Conservation (phyloP, 2,797 vertebrate genomes). For the Gorsachius magnificus region DNA sequence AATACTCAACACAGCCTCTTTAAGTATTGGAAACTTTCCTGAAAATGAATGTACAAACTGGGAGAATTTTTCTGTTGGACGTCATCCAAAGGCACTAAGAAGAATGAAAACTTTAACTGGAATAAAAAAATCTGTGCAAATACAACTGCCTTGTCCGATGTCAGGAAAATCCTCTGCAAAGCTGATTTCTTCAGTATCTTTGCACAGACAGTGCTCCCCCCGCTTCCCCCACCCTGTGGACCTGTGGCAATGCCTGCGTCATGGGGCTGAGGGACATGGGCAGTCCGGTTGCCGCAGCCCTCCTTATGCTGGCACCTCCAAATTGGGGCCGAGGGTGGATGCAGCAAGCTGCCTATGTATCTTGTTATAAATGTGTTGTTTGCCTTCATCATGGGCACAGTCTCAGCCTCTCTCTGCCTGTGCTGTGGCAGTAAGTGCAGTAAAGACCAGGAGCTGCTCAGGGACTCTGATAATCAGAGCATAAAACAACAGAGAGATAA, state of each 20-base stretch:
- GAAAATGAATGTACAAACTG: background rate
- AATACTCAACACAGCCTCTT: background rate
- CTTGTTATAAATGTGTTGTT: background rate
- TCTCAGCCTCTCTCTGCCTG: background rate
- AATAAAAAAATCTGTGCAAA: background rate
- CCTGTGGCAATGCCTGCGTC: rapidly evolving
- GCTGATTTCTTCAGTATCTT: background rate
- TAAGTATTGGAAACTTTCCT: background rate
- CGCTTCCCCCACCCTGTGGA: rapidly evolving
- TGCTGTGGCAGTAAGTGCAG: background rate
- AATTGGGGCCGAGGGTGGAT: rapidly evolving
- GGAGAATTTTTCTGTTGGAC: background rate
- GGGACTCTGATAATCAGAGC: background rate
- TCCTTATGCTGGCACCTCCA: background rate
- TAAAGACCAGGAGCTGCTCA: background rate
- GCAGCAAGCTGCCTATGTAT: background rate
- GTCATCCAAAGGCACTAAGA: background rate
- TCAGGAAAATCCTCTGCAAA: background rate
- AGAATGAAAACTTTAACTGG: background rate
- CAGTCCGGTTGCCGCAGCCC: rapidly evolving
- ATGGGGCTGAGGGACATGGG: rapidly evolving
- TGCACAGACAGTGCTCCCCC: background rate
- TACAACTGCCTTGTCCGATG: background rate
- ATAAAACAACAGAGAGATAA: background rate
- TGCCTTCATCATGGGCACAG: background rate